Evolutionary conservation across 2,113 vertebrate species (phyloP), one percentile per base, ranked within the genome.

Genomic region (Morone chrysops): DNA sequence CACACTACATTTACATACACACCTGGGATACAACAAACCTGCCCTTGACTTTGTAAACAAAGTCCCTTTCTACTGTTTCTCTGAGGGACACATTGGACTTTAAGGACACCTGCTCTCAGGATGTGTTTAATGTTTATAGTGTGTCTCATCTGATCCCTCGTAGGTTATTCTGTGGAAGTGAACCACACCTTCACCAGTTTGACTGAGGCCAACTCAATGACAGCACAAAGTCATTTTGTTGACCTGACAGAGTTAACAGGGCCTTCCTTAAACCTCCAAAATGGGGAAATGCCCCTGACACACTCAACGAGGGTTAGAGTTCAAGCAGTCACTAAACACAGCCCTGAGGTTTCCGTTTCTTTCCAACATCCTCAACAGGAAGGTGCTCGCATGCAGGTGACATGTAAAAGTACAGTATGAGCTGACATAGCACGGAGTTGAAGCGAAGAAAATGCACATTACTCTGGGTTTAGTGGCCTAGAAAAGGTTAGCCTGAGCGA

Each of bases 121-220:
- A 48, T 70, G 31, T 31, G 2, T 41, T 43, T 74, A 4, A 11
- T 56, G 31, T 45, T 62, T 7, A n/a, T 66, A 20, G 2, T n/a
- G 6, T 40, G 41, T 47, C 13, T 36, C 20, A 13, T 80, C 4
- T 45, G 17, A 45, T 50, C 2, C 53, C 20, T 45, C 38, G 38
- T 6, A 54, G 43, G 56, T 80, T 80, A 38, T 51, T 78, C 25
- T 74, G 48, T 75, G 13, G 18, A 6, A 50, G 38, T 45, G 61
- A 80, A 71, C 79, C 84, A 85, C 80, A 68, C 81, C 86, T 90
- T 82, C 9, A 65, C 36, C 50, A 75, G 31, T 73, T 75, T 80
- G 25, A 60, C 48, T 53, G 54, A 69, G 40, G 31, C 41, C 72
- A 73, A 59, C 41, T 80, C 73, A 76, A 84, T 88, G 79, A 83